phyloP scores from a whole-genome alignment of 2,113 vertebrate species.

The Alethe castanea region DNA sequence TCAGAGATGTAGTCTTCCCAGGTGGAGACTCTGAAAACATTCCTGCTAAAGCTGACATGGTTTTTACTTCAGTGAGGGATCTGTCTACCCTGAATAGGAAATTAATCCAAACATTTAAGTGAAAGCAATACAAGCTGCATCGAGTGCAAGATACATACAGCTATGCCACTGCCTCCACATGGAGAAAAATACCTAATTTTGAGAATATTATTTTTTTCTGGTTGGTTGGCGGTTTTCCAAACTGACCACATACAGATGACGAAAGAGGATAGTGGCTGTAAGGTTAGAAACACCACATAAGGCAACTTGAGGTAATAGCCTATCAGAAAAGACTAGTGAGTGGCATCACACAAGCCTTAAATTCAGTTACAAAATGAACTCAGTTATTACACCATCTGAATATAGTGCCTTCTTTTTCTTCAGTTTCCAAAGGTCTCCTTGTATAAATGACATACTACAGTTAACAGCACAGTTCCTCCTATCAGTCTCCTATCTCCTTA shows the following conservation, averaged over 20 bases:
- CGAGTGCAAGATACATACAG: not conserved
- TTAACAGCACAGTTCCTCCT: not conserved
- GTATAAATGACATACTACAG: not conserved
- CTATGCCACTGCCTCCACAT: not conserved
- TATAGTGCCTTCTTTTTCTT: not conserved
- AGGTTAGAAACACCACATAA: not conserved
- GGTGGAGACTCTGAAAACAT: slow-evolving; percentile 56
- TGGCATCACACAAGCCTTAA: not conserved
- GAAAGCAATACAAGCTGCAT: not conserved
- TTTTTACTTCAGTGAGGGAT: not conserved
- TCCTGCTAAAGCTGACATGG: not conserved
- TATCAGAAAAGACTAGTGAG: not conserved
- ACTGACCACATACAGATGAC: not conserved
- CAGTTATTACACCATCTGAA: not conserved
- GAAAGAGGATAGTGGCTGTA: not conserved
- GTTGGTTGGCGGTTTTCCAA: not conserved
- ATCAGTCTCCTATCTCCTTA: not conserved
- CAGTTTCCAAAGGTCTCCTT: not conserved
- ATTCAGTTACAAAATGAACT: not conserved
- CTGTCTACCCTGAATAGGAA: not conserved
- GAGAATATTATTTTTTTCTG: not conserved
- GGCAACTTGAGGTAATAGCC: not conserved
- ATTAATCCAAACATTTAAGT: slow-evolving; percentile 23
- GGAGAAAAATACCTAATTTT: not conserved
- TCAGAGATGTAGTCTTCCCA: slow-evolving; percentile 31